Base-by-base conservation (phyloP, 1,140 invertebrate species). In the Atta colombica region DNA sequence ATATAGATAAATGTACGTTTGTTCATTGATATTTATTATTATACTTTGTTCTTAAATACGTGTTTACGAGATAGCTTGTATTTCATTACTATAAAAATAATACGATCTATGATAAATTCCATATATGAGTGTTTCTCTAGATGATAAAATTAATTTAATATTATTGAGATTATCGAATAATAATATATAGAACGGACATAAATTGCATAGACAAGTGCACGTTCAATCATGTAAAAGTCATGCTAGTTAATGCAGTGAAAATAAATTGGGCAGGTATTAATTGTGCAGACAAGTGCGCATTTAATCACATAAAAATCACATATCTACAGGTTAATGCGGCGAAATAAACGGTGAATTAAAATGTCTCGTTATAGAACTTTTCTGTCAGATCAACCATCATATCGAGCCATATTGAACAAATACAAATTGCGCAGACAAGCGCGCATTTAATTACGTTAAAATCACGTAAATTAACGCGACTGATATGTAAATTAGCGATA, bases 181-280 rank as follows among this genome's bases (percentile, higher is more conserved):
- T 45, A 65, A 71, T 45, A 35, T 45, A 74, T 18, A 31, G 28
- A 1, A 21, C 39, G 5, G 39, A 18, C n/a, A 35, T 53, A 49
- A 82, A 74, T 74, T 61, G 53, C 25, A 58, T 31, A 10, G 66
- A 58, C 51, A 31, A 82, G 16, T 65, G 78, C 78, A 14, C 25
- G 68, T 61, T 74, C 55, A 84, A 63, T 84, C 69, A 49, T 55
- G 58, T 61, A 84, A 84, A 74, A 82, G 58, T 82, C 39, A 39
- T 28, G 58, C 18, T 25, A 16, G 55, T 53, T 72, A 72, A 72
- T 60, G 18, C 53, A 66, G 25, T 18, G 80, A 72, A n/a, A 53
- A 68, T 69, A 80, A 81, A 81, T 81, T 69, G 65, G 65, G 31
- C 65, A 39, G 18, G 16, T 71, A 71, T 81, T 71, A 81, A 81